Base-by-base conservation (phyloP, 1,140 invertebrate genomes). In the Ruditapes philippinarum region DNA sequence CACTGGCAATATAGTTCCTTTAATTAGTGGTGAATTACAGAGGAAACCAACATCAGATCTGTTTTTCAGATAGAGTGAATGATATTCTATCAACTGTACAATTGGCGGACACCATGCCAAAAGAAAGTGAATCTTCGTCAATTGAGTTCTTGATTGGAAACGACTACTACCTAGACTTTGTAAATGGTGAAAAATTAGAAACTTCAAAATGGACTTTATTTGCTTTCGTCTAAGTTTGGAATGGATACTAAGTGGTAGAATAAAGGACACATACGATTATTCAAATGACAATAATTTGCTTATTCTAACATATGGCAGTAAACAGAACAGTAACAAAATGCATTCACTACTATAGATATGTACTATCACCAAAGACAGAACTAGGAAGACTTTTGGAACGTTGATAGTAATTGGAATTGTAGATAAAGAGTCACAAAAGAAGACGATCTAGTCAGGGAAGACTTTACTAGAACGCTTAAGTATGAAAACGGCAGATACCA, bases 201-300 rank as follows among this genome's bases (percentile, higher is more conserved):
- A 49, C n/a, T 89, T 0, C 57, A 78, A 40, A 33, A 9, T 7
- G 88, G 73, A 51, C 42, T 84, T 5, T 89, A 89, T 36, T 57
- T 85, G 33, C 80, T 85, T 54, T 42, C 36, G 9, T 74, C 88
- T 4, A 89, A 79, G 79, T 81, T 89, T 14, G 88, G 81, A n/a
- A 14, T 89, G 82, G 81, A 84, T 84, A 11, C 17, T 85, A 9
- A 84, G 81, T 49, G 74, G 81, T 45, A 82, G 79, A 60, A 62
- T 19, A 11, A 49, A 25, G 3, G 22, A 65, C 11, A 11, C 79
- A 11, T 12, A 60, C n/a, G 25, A 45, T 25, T 14, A 49, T 22
- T 7, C 22, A 4, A 45, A 19, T n/a, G 57, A 78, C 19, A 54
- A 62, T 11, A 38, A 68, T 2, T 65, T 78, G 51, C 51, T 86